These are phyloP conservation scores for Merops nubicus DNA, from an alignment of 2,113 vertebrate species.

Conservation along the genomic window DNA sequence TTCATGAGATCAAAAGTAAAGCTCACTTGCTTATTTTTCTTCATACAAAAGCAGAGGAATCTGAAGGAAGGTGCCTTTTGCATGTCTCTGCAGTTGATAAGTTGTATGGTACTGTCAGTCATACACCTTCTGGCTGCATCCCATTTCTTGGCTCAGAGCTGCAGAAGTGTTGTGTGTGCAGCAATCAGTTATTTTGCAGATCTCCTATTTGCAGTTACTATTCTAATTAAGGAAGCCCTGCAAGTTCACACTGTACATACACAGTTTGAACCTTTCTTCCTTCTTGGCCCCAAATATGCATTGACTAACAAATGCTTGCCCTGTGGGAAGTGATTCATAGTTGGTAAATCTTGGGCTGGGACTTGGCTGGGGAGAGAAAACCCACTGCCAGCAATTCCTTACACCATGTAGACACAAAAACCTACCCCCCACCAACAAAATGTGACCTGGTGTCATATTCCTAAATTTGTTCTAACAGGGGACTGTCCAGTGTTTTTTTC, in stretches of 20 bases:
- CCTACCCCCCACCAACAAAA: background rate
- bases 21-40: background rate
- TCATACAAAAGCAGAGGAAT: background rate
- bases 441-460: background rate
- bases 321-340: background rate
- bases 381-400: background rate
- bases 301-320: background rate
- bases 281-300: background rate
- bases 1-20: background rate
- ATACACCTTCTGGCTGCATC: background rate
- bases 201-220: background rate
- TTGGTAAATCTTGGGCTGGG: background rate
- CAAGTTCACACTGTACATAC: rapidly evolving
- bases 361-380: rapidly evolving
- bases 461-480: background rate
- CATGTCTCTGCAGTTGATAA: background rate
- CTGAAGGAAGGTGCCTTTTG: background rate
- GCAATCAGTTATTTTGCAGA: background rate
- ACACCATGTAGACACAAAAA: background rate
- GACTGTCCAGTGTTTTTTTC: background rate
- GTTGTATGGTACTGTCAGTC: rapidly evolving
- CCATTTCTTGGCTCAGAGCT: background rate
- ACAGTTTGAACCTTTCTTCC: background rate
- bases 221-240: background rate
- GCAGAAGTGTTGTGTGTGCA: background rate